Evolutionary conservation across 2,888 invertebrate genomes (phyloP).

Genomic region (Pachliopta kotzebuea): DNA sequence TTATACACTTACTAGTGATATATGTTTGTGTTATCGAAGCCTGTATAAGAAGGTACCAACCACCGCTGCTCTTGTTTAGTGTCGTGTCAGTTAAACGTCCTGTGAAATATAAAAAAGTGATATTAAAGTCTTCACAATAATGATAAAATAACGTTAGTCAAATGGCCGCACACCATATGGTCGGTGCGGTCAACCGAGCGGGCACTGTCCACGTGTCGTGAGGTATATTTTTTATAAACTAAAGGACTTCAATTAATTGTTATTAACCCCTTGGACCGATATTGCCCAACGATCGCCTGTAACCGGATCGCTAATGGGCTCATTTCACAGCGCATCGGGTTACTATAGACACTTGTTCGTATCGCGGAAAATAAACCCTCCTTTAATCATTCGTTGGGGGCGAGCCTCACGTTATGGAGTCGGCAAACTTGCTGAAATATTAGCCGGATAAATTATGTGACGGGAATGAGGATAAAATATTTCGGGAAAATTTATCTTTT

Average conservation of each 20-base stretch:
- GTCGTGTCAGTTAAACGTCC: too few relatives aligned
- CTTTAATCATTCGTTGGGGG: conserved; percentile 17
- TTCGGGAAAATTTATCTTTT: conserved; percentile 9
- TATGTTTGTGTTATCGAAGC: too few relatives aligned
- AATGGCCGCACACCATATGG: conserved; percentile 52
- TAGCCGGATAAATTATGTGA: conserved; percentile 20
- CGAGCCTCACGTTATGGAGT: conserved; percentile 17
- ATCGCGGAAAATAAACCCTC: conserved; percentile 32
- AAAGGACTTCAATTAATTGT: conserved; percentile 72
- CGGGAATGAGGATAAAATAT: conserved; percentile 8
- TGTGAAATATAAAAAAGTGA: too few relatives aligned
- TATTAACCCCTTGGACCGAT: conserved; percentile 53
- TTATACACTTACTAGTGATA: too few relatives aligned
- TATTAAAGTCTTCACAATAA: too few relatives aligned
- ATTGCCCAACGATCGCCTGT: conserved; percentile 46
- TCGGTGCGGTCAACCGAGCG: conserved; percentile 49
- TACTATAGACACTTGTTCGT: conserved; percentile 40
- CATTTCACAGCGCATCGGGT: conserved; percentile 54
- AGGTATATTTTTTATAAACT: conserved; percentile 47
- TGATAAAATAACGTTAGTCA: conserved; percentile 7
- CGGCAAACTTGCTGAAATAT: conserved; percentile 24
- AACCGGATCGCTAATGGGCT: conserved; percentile 41
- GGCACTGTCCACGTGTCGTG: conserved; percentile 59
- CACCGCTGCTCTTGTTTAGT: too few relatives aligned
- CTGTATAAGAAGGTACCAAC: too few relatives aligned